Percentiles rank a stretch among this genome's conserved stretches.
These are phyloP conservation scores for Timema podura DNA, from an alignment of 2,888 invertebrate species.

Conservation along the genomic window DNA sequence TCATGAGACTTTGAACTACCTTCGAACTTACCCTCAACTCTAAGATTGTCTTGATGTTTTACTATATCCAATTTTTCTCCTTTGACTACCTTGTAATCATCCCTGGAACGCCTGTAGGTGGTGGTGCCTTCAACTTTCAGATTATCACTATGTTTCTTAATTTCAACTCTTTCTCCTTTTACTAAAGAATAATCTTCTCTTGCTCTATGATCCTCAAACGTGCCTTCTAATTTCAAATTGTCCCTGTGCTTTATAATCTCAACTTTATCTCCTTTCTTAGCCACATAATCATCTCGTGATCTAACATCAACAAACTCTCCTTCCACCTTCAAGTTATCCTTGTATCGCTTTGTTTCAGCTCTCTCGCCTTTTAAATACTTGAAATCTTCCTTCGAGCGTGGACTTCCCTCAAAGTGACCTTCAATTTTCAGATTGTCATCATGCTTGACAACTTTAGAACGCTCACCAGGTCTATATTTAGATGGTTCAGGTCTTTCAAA, in stretches of 20 bases:
- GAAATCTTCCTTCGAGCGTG: constrained; percentile 44
- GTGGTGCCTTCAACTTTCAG: constrained; percentile 58
- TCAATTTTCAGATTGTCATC: constrained; percentile 42
- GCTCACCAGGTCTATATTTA: constrained; percentile 40
- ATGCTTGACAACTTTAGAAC: constrained; percentile 39
- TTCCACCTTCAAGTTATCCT: constrained; percentile 52
- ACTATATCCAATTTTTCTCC: constrained; percentile 55
- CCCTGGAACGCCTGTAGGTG: constrained; percentile 39
- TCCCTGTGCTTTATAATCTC: constrained; percentile 40
- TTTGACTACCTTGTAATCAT: constrained; percentile 55
- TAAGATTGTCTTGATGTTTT: constrained; percentile 55
- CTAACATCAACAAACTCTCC: constrained; percentile 46
- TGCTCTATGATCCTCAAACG: constrained; percentile 35
- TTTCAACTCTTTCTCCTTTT: constrained; percentile 60
- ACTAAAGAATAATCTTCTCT: constrained; percentile 57
- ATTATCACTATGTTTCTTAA: constrained; percentile 54
- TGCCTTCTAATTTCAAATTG: constrained; percentile 45
- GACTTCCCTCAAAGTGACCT: constrained; percentile 45
- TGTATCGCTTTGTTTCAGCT: constrained; percentile 53
- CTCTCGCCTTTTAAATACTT: constrained; percentile 46
- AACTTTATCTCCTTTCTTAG: constrained; percentile 35
- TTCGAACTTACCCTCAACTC: constrained; percentile 44
- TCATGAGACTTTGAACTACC: constrained; percentile 38
- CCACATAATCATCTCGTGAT: constrained; percentile 45
- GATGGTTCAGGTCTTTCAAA: constrained; percentile 44